Conservation (phyloP, 2,888 invertebrate species). For the Phanerotoma sp. region DNA sequence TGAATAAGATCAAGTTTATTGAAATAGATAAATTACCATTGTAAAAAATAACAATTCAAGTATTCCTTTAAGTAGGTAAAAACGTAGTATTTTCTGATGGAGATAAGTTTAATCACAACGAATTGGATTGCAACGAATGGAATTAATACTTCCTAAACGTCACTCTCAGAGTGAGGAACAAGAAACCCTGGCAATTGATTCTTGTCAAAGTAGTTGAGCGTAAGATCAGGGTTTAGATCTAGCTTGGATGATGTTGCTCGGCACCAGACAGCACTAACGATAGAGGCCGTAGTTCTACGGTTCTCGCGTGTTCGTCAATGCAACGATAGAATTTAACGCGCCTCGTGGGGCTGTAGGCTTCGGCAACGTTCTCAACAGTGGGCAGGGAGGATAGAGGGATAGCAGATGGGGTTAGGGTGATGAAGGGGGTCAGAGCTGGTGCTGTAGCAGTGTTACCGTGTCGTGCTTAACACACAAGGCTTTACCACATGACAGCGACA, state of each 20-base stretch:
- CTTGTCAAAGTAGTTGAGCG: too few species aligned
- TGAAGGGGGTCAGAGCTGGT: constrained; percentile 11
- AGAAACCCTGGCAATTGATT: too few species aligned
- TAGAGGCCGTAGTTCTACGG: not conserved
- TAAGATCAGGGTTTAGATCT: too few species aligned
- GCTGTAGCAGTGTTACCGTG: constrained; percentile 42
- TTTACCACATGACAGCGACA: constrained; percentile 44
- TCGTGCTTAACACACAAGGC: constrained; percentile 45
- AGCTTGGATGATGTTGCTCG: not conserved
- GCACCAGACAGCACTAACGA: not conserved
- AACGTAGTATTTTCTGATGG: too few species aligned
- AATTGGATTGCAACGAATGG: too few species aligned
- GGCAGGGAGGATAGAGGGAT: not conserved
- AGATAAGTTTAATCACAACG: too few species aligned
- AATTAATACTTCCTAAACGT: too few species aligned
- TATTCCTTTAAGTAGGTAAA: too few species aligned
- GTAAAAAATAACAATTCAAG: too few species aligned
- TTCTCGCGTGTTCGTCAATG: constrained; percentile 9
- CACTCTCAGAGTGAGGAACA: too few species aligned
- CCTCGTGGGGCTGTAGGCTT: constrained; percentile 20
- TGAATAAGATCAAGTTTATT: too few species aligned
- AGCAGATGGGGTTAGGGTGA: not conserved
- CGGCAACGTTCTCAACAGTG: not conserved
- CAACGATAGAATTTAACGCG: constrained; percentile 50
- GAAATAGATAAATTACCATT: too few species aligned